Conservation (phyloP, 2,113 vertebrate species). For the Ailurus styani region DNA sequence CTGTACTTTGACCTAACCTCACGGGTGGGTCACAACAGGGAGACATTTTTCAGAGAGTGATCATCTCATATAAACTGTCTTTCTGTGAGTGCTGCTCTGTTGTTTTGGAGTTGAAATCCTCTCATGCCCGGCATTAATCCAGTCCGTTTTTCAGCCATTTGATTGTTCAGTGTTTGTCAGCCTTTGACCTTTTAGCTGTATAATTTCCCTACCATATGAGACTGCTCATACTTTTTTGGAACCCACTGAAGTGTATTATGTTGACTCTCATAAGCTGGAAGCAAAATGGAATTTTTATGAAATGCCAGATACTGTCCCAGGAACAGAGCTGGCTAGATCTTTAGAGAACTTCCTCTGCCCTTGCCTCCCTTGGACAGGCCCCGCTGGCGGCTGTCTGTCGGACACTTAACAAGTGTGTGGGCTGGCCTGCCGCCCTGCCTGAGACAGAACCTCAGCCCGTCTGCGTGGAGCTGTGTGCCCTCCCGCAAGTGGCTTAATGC, state of each 20-base stretch:
- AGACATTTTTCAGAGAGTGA: background rate
- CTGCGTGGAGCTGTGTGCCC: background rate
- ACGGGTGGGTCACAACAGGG: background rate
- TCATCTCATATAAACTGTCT: background rate
- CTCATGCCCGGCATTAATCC: background rate
- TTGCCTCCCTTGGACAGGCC: background rate
- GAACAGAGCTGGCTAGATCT: background rate
- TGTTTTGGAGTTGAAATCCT: slow-evolving; percentile 19
- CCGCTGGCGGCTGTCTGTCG: background rate
- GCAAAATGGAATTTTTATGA: slow-evolving; percentile 25
- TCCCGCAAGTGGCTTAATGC: background rate
- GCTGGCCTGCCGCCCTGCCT: background rate
- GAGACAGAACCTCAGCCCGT: background rate
- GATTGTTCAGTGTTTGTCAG: background rate
- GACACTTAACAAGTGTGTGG: rapidly evolving
- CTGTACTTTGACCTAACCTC: background rate
- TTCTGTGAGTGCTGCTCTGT: background rate
- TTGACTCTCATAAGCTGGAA: slow-evolving; percentile 24
- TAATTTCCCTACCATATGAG: background rate
- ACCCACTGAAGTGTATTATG: background rate
- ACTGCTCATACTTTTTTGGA: background rate
- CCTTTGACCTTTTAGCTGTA: slow-evolving; percentile 38
- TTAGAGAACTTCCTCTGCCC: background rate
- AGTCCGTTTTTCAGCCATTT: background rate
- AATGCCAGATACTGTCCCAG: background rate